These are phyloP conservation scores for Chelonoidis abingdonii DNA, from an alignment of 2,113 vertebrate species.

Conservation along the genomic window DNA sequence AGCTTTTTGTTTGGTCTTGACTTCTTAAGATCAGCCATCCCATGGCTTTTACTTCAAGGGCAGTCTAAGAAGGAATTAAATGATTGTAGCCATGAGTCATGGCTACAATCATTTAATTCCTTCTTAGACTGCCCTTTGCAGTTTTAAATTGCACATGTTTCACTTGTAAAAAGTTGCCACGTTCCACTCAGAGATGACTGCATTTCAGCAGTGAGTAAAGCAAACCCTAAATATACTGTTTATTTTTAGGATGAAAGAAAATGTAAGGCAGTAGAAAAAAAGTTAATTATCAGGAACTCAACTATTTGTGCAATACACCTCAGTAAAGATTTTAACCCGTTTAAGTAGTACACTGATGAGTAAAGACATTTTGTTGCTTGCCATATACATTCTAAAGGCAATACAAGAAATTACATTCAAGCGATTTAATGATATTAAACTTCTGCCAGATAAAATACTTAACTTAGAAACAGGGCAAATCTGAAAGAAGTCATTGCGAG, in stretches of 20 bases:
- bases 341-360: neutral
- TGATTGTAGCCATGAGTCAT: too few species aligned
- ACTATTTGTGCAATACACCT: neutral
- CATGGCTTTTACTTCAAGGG: neutral
- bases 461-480: neutral
- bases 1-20: neutral
- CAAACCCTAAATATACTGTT: neutral
- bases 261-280: neutral
- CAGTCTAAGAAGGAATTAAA: too few species aligned
- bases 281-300: neutral
- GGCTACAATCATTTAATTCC: neutral
- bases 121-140: neutral
- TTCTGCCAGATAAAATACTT: neutral
- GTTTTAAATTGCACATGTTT: neutral
- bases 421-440: neutral
- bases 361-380: neutral
- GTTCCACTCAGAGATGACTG: neutral
- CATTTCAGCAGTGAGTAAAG: neutral
- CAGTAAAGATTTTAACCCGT: neutral
- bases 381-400: neutral
- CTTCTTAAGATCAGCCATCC: neutral
- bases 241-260: neutral
- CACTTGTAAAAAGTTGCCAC: neutral
- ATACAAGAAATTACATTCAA: neutral
- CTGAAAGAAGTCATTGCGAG: neutral